Conservation (phyloP, 2,797 vertebrate species). For the Nannoperca australis region DNA sequence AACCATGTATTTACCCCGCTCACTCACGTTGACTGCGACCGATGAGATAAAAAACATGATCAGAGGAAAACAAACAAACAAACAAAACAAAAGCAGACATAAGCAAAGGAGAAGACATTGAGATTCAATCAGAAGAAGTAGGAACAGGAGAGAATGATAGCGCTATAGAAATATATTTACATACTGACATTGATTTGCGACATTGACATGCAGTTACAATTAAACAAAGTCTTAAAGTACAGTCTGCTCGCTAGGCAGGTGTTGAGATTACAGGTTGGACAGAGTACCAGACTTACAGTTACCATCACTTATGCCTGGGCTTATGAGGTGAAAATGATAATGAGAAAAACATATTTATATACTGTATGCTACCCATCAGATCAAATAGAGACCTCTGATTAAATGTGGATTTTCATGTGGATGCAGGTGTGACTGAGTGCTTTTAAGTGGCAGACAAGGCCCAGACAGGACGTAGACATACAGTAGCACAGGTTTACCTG, state of each 20-base stretch:
- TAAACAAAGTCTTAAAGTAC: constrained; percentile 51
- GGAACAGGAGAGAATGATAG: constrained; percentile 78
- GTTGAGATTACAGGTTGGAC: constrained; percentile 60
- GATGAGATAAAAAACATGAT: constrained; percentile 88
- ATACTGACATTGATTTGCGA: constrained; percentile 76
- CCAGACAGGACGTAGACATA: constrained; percentile 79
- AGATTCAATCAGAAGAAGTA: constrained; percentile 83
- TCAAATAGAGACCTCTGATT: constrained; percentile 36
- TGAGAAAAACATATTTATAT: constrained; percentile 63
- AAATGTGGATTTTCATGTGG: constrained; percentile 27
- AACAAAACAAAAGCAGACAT: constrained; percentile 85
- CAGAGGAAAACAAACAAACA: constrained; percentile 89
- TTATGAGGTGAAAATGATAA: constrained; percentile 78
- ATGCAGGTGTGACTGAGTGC: constrained; percentile 32
- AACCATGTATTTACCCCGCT: constrained; percentile 97
- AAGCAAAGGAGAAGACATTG: constrained; percentile 87
- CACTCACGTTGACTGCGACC: constrained; percentile 98
- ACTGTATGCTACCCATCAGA: constrained; percentile 79
- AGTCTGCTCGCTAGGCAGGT: constrained; percentile 62
- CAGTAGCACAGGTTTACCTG: constrained; percentile 78
- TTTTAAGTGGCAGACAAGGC: constrained; percentile 51
- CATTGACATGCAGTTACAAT: constrained; percentile 71
- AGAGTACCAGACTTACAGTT: constrained; percentile 65
- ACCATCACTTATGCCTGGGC: constrained; percentile 88
- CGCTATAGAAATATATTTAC: constrained; percentile 65